Conservation (phyloP, 37 sponge, comb jelly and placozoan species). For the Haliclona indistincta region DNA sequence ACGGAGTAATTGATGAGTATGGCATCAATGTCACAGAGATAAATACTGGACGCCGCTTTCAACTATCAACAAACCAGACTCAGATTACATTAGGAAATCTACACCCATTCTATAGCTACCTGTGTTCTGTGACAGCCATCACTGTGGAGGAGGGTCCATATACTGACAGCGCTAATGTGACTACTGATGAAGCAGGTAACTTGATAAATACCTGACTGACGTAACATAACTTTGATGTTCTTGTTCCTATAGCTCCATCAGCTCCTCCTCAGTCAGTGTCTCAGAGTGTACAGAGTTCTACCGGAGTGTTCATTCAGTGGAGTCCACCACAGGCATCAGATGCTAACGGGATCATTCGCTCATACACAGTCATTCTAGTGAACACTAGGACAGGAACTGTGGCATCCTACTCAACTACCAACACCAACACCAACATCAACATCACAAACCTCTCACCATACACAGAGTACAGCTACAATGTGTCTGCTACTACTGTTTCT, state of each 20-base stretch:
- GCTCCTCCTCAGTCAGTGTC: background rate
- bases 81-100: constrained; percentile 8
- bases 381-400: background rate
- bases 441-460: constrained; percentile 6
- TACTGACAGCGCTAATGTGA: background rate
- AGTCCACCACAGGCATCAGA: background rate
- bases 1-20: constrained; percentile 44
- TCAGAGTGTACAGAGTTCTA: background rate
- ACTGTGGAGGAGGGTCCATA: constrained; percentile 28
- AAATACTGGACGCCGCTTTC: background rate
- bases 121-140: constrained; percentile 19
- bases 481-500: constrained; percentile 14
- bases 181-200: constrained; percentile 45
- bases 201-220: background rate
- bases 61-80: background rate
- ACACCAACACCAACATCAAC: background rate
- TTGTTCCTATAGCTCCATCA: background rate
- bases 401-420: background rate
- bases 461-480: background rate
- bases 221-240: background rate
- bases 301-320: background rate
- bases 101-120: constrained; percentile 42
- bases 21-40: constrained; percentile 9
- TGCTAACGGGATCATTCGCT: constrained; percentile 17
- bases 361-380: background rate